Conservation (phyloP, 2,797 vertebrate species). For the Chelmon rostratus region DNA sequence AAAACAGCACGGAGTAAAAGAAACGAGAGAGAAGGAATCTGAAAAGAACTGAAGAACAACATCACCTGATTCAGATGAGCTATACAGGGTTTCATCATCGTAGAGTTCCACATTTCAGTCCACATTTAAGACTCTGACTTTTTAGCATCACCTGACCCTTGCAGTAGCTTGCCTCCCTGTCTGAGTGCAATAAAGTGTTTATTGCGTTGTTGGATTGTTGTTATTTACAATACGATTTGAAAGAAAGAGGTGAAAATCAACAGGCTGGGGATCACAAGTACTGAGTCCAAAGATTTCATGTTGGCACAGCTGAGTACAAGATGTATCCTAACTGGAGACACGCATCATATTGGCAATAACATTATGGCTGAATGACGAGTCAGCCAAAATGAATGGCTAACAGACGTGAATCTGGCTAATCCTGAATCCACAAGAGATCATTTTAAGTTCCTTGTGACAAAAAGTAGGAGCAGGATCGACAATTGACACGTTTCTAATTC, state of each 20-base stretch:
- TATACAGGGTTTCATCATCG: slow-evolving; percentile 72
- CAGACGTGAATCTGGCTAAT: slow-evolving; percentile 26
- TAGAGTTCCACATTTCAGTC: slow-evolving; percentile 63
- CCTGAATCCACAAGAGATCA: slow-evolving; percentile 41
- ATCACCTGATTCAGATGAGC: slow-evolving; percentile 83
- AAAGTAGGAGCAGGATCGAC: slow-evolving; percentile 28
- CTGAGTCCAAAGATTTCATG: slow-evolving; percentile 50
- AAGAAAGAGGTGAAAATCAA: slow-evolving; percentile 52
- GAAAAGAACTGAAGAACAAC: slow-evolving; percentile 74
- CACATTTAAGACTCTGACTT: slow-evolving; percentile 70
- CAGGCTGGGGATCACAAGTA: slow-evolving; percentile 52
- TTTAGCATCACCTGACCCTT: slow-evolving; percentile 67
- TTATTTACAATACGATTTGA: slow-evolving; percentile 79
- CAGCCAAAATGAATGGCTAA: slow-evolving; percentile 36
- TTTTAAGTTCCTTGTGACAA: slow-evolving; percentile 28
- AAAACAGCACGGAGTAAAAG: slow-evolving; percentile 83
- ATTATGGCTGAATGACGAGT: slow-evolving; percentile 45
- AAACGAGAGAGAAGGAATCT: slow-evolving; percentile 70
- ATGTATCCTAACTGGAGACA: slow-evolving; percentile 47
- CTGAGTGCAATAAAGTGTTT: slow-evolving; percentile 80
- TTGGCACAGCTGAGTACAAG: slow-evolving; percentile 65
- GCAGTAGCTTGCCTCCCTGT: slow-evolving; percentile 77
- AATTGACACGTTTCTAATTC: slow-evolving; percentile 49
- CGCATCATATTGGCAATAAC: slow-evolving; percentile 42
- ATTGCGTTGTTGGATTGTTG: slow-evolving; percentile 83